Percentiles rank a stretch among this genome's conserved stretches.
Conservation (phyloP, 2,888 invertebrate genomes). For the Nyleta sp. region DNA sequence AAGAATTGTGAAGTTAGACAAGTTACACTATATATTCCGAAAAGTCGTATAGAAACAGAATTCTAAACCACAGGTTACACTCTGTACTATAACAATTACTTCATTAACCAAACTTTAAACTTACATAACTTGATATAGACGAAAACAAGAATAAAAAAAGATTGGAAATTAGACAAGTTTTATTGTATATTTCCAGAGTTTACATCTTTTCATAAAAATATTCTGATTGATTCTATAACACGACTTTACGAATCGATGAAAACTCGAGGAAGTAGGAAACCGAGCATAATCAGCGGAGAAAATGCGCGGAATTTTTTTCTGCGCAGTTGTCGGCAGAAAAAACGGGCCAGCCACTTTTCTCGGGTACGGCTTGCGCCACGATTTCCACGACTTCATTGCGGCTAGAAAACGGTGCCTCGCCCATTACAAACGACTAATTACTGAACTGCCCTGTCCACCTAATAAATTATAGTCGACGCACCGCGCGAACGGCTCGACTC, state of each 20-base stretch:
- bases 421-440: slow-evolving; percentile 74
- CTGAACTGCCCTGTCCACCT: slow-evolving; percentile 72
- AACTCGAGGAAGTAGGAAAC: slow-evolving; percentile 34
- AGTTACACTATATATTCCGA: no score
- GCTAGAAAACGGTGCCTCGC: slow-evolving; percentile 62
- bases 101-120: no score
- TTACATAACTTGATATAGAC: no score
- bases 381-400: slow-evolving; percentile 66
- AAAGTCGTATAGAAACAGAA: no score
- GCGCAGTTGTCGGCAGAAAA: slow-evolving; percentile 11
- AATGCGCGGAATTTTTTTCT: slow-evolving; percentile 32
- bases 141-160: no score
- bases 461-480: slow-evolving; percentile 71
- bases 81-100: no score
- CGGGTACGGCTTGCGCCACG: slow-evolving; percentile 48
- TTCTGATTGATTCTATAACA: no score
- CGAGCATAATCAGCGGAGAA: slow-evolving; percentile 34
- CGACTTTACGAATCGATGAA: slow-evolving; percentile 23
- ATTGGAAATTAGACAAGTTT: no score
- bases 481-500: slow-evolving; percentile 57
- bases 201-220: no score
- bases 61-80: no score
- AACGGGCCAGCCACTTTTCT: slow-evolving; percentile 40
- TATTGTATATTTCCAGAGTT: neutral
- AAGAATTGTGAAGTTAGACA: no score